Base-by-base conservation (phyloP, 1,140 invertebrate species). In the Ylistrum balloti region DNA sequence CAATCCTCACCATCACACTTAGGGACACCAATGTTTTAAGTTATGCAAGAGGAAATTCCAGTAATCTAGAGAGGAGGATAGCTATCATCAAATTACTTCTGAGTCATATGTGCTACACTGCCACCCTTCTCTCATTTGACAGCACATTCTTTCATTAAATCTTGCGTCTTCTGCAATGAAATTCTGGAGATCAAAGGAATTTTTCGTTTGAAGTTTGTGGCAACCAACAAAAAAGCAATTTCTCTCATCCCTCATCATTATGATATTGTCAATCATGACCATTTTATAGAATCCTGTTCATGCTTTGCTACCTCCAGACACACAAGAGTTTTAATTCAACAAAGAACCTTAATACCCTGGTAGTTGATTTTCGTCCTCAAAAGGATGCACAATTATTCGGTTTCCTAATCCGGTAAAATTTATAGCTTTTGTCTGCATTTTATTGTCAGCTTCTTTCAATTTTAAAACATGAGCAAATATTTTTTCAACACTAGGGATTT, bases 181-280 rank as follows among this genome's bases (percentile, higher is more conserved):
- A 74, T 74, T 74, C 56, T 28, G 56, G 56, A 74, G 56, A 74
- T 74, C 56, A 74, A 74, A 74, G 56, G 56, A 74, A 74, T 74
- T n/a, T 74, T 74, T 74, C 56, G 22, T 74, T 74, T 74, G 56
- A 74, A 74, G 56, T 74, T 74, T 28, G 56, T 22, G 56, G 17
- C 56, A 28, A 74, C 56, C 56, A 74, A 74, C 56, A 74, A 74
- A 74, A 74, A 74, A 74, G 56, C 56, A n/a, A 74, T 74, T 74
- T 74, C 17, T 5, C 56, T 74, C 45, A 22, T 74, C 56, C 56
- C n/a, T 74, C 2, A 74, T 74, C n/a, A 74, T 74, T 74, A 74
- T 11, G 22, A 28, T 1, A 74, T 28, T 74, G 56, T 74, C 56
- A 74, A 74, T 74, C n/a, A 28, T 74, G 22, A 28, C 56, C 11